phyloP scores from a whole-genome alignment of 2,888 invertebrate genomes.

The Eupithecia abbreviata region DNA sequence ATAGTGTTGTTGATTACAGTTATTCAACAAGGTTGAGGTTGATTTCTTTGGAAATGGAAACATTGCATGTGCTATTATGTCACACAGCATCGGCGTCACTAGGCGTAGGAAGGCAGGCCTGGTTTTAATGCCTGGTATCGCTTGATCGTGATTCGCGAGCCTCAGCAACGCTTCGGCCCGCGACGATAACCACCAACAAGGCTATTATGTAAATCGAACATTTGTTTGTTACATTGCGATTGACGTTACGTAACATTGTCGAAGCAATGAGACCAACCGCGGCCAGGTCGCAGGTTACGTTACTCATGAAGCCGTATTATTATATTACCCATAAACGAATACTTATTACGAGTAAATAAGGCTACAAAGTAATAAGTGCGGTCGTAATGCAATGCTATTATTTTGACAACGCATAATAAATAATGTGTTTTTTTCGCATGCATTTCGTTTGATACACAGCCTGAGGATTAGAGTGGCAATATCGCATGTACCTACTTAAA shows the following conservation, averaged over 20 bases:
- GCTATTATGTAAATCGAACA: constrained; percentile 78
- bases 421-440: constrained; percentile 25
- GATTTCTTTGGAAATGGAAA: constrained; percentile 4
- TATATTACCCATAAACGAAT: constrained; percentile 43
- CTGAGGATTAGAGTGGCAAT: neutral
- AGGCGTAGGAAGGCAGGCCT: constrained; percentile 1
- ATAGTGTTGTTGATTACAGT: neutral
- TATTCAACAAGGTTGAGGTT: constrained; percentile 10
- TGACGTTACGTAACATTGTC: constrained; percentile 67
- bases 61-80: constrained; percentile 7
- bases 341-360: constrained; percentile 29
- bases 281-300: constrained; percentile 76
- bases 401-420: constrained; percentile 30
- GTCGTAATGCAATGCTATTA: constrained; percentile 30
- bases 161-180: constrained; percentile 47
- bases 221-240: constrained; percentile 75
- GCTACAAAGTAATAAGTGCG: constrained; percentile 12
- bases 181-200: constrained; percentile 70
- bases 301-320: constrained; percentile 38
- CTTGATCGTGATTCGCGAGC: constrained; percentile 46
- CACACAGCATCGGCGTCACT: constrained; percentile 2
- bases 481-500: too few species aligned
- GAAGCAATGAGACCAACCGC: constrained; percentile 63
- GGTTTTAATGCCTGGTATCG: constrained; percentile 39
- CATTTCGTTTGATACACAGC: neutral